A percentile compares a stretch with the other conserved stretches of the same genome.
Evolutionary conservation across 1,140 invertebrate species (phyloP).

Genomic region (Kradibia gibbosae): DNA sequence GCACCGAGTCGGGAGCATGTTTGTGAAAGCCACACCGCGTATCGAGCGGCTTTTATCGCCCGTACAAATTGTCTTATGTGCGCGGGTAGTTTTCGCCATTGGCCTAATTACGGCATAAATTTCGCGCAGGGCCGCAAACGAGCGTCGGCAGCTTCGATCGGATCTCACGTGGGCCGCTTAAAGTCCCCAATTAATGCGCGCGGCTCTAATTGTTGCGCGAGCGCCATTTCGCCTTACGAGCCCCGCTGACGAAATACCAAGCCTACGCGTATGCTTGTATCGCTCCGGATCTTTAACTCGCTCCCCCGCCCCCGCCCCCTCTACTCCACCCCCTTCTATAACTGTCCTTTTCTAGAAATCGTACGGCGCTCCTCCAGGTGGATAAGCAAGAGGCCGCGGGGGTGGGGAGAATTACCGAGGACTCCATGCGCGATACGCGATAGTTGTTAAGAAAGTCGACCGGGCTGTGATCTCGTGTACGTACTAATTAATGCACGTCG

Average conservation of each 20-base stretch:
- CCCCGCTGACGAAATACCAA: background rate
- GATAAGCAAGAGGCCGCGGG: no score
- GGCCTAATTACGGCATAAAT: background rate
- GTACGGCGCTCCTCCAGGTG: no score
- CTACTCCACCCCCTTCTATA: no score
- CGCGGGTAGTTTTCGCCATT: background rate
- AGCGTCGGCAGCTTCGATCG: background rate
- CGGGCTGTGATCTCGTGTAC: background rate
- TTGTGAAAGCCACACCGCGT: background rate
- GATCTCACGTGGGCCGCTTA: background rate
- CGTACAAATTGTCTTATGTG: constrained; percentile 12
- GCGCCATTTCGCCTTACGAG: background rate
- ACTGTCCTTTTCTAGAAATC: no score
- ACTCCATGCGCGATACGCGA: background rate
- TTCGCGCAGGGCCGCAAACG: background rate
- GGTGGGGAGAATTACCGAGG: background rate
- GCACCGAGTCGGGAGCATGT: background rate
- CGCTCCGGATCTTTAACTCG: constrained; percentile 2
- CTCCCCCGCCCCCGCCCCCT: background rate
- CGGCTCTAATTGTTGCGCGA: constrained; percentile 31
- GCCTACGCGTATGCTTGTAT: background rate
- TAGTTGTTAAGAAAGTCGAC: background rate
- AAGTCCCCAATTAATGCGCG: background rate
- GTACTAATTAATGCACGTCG: constrained; percentile 23
- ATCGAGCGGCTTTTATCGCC: constrained; percentile 1